Evolutionary conservation across 2,797 vertebrate species (phyloP), one percentile per base, ranked within the genome.

Genomic region (Peromyscus attwateri): DNA sequence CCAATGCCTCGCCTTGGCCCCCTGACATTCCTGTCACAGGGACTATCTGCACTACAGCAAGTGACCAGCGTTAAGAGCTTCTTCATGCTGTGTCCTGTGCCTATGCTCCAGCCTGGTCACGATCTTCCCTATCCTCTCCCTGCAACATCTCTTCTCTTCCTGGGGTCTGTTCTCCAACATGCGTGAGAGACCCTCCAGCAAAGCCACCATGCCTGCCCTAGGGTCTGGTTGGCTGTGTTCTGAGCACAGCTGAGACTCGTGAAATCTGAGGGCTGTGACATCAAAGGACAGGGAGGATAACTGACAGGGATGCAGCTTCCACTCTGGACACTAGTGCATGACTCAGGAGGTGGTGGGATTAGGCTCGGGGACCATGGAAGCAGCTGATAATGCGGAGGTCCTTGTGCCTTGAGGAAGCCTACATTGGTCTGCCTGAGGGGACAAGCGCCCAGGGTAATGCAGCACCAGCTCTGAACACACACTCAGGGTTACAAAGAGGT

Each of bases 241-340:
- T 40, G 19, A 40, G 60, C 68, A 76, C 57, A 68, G 77, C 37
- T 57, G 37, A 68, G 60, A 55, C 55, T 64, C 73, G 43, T 64
- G 11, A 14, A 16, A 3, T 34, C 6, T 17, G 43, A 46, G 31
- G 23, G 57, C 60, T 25, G 3, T 34, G 60, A 57, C 49, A n/a
- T 46, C 27, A 7, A 10, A 4, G 66, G 46, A 66, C 70, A 13
- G 57, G 21, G 34, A 31, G 12, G 37, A 40, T 71, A 1, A 43
- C 11, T 23, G 49, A 13, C 66, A 52, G 66, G 43, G 64, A 46
- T 71, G 40, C 0, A 3, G n/a, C 43, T 80, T 55, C 82, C 4
- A 4, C 14, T 7, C 19, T 29, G 40, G 49, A 46, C 0, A 2
- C 34, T 62, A 27, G 52, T 31, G 4, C 2, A 25, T 8, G 11